Base-by-base conservation (phyloP, 2,113 vertebrate species). In the Tympanuchus pallidicinctus region DNA sequence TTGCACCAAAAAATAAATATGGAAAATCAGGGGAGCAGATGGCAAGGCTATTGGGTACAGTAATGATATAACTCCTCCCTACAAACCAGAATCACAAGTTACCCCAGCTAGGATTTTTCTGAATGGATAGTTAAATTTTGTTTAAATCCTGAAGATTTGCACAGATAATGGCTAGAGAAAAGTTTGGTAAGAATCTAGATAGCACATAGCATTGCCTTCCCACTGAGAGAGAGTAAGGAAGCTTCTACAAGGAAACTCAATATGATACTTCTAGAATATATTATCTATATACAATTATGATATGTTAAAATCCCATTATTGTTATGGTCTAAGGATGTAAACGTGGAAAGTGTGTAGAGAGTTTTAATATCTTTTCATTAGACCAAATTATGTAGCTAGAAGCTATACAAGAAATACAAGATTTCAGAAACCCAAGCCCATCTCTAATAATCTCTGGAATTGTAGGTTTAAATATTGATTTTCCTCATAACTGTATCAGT, bases 321-420 rank as follows among this genome's bases (percentile, higher is more conserved):
- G 14, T 64, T 83, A 76, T 14, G 25, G 56, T 89, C 72, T 59
- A 80, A 88, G 45, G 56, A 88, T 74, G n/a, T 88, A 86, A 94
- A 88, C 48, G 86, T 76, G 71, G 24, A 67, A 40, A 45, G 24
- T 48, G 77, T 25, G 9, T 22, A 72, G 56, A 14, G 12, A 80
- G 42, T 66, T 70, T 65, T 59, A 87, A 63, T 73, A 86, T 8
- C 11, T 60, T 93, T 77, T 91, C 83, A 92, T 81, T 64, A 86
- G 24, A 59, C 4, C 1, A 71, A 28, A 12, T 11, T 3, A 56
- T 7, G 42, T 32, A 64, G 75, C 88, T 82, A 78, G 57, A 84
- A 84, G 47, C 36, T 36, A 36, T 36, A 36, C 36, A 36, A 36
- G 36, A 36, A 36, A 36, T 38, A 63, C 16, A 64, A 81, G 61